Percentiles rank a stretch among this genome's conserved stretches.
Evolutionary conservation across 2,797 vertebrate species (phyloP).

Genomic region (Decapterus maruadsi): DNA sequence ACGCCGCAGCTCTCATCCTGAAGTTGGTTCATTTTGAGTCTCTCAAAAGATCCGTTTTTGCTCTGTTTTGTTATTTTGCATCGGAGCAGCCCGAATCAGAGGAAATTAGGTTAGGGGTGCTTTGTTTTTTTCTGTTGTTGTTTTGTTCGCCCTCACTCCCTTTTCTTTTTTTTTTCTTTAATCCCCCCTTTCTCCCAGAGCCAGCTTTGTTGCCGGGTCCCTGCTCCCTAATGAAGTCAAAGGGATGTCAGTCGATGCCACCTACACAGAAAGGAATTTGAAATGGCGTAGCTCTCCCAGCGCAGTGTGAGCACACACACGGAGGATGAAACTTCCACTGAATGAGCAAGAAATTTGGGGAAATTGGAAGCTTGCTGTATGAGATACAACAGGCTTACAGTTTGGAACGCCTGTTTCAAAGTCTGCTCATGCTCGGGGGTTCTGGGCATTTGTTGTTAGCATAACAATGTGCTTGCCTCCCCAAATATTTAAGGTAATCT

Average conservation of each 20-base stretch:
- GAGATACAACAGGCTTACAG: slow-evolving; percentile 64
- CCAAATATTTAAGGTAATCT: slow-evolving; percentile 83
- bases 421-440: slow-evolving; percentile 71
- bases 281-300: slow-evolving; percentile 71
- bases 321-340: slow-evolving; percentile 66
- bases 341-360: slow-evolving; percentile 59
- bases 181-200: slow-evolving; percentile 74
- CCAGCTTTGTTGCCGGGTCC: slow-evolving; percentile 82
- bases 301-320: slow-evolving; percentile 54
- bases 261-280: slow-evolving; percentile 84
- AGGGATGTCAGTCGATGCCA: slow-evolving; percentile 84
- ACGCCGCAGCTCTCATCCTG: slow-evolving; percentile 61
- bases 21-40: slow-evolving; percentile 68
- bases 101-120: slow-evolving; percentile 83
- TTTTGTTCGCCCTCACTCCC: slow-evolving; percentile 73
- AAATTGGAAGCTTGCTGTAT: slow-evolving; percentile 66
- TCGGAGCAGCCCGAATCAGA: slow-evolving; percentile 72
- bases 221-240: slow-evolving; percentile 86
- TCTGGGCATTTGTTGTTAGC: slow-evolving; percentile 74
- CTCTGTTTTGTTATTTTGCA: slow-evolving; percentile 78
- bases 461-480: slow-evolving; percentile 76
- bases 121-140: slow-evolving; percentile 80
- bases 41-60: slow-evolving; percentile 68
- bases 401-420: slow-evolving; percentile 70
- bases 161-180: slow-evolving; percentile 64